Conservation (phyloP, 2,797 vertebrate genomes). For the Harpagifer antarcticus region DNA sequence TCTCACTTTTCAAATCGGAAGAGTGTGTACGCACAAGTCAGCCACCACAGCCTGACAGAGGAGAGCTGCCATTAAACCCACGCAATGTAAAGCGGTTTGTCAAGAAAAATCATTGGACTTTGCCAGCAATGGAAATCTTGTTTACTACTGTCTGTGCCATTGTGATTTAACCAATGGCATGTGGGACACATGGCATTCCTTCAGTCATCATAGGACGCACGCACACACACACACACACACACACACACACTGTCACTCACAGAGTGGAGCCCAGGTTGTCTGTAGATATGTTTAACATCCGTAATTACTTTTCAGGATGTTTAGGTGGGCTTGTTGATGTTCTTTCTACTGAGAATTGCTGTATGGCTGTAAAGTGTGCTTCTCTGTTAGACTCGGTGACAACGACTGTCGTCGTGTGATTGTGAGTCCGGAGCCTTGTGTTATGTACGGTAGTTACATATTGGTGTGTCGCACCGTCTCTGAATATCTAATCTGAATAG, state of each 20-base stretch:
- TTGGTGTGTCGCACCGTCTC: constrained; percentile 52
- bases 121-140: constrained; percentile 57
- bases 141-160: constrained; percentile 69
- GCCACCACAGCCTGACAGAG: constrained; percentile 37
- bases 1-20: constrained; percentile 43
- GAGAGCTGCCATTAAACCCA: constrained; percentile 32
- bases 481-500: constrained; percentile 73
- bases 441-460: constrained; percentile 76
- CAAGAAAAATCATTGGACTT: constrained; percentile 50
- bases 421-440: constrained; percentile 68
- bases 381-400: constrained; percentile 60
- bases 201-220: constrained; percentile 52
- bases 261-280: constrained; percentile 62
- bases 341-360: constrained; percentile 65
- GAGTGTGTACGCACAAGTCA: constrained; percentile 32
- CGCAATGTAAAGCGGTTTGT: constrained; percentile 34
- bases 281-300: constrained; percentile 74
- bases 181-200: constrained; percentile 55
- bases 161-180: constrained; percentile 52
- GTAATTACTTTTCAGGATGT: constrained; percentile 77
- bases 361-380: constrained; percentile 67
- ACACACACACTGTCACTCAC: constrained; percentile 38
- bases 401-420: constrained; percentile 63
- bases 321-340: constrained; percentile 54
- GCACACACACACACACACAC: constrained; percentile 28